Base-by-base conservation (phyloP, 2,888 invertebrate species). In the Tenthredo notha region DNA sequence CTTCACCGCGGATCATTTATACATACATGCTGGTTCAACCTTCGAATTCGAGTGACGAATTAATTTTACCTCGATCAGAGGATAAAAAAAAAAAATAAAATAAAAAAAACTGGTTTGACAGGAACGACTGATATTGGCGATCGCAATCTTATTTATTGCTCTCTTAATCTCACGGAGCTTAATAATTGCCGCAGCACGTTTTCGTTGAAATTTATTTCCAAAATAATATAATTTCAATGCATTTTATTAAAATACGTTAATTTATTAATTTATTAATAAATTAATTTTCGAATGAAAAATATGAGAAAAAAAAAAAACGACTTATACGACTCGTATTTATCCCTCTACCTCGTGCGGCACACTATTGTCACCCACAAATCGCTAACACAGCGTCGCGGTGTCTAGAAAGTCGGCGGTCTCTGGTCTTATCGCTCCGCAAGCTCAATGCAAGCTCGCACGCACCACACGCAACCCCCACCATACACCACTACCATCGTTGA, bases 301-400 rank as follows among this genome's bases (percentile, higher is more conserved):
- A 50, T 15, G 15, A 47, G 2, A 37, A 37, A 37, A 7, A 37
- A 37, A 37, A 37, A 7, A 61, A 61, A 9, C n/a, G 7, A 61
- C 25, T 61, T 21, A 25, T 25, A 61, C 21, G 61, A 61, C n/a
- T 61, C 61, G 21, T 61, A 61, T 61, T 25, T 21, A 21, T 61
- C 25, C 2, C 18, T n/a, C 21, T 25, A 61, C 67, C 29, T 67
- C 67, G 29, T 15, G 29, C 25, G 10, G 15, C 25, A 5, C 67
- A 12, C 33, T 67, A 15, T 18, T 67, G 15, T 18, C 58, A 15
- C 75, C 25, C 65, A n/a, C 65, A 7, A 33, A 29, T 37, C 10
- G n/a, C 40, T 43, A 40, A 21, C 25, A 21, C 54, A 78, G 40
- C 80, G 80, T 80, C 80, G 80, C 61, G 80, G 80, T 80, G 80